Conservation (phyloP, 2,888 invertebrate species). For the Meta bourneti region DNA sequence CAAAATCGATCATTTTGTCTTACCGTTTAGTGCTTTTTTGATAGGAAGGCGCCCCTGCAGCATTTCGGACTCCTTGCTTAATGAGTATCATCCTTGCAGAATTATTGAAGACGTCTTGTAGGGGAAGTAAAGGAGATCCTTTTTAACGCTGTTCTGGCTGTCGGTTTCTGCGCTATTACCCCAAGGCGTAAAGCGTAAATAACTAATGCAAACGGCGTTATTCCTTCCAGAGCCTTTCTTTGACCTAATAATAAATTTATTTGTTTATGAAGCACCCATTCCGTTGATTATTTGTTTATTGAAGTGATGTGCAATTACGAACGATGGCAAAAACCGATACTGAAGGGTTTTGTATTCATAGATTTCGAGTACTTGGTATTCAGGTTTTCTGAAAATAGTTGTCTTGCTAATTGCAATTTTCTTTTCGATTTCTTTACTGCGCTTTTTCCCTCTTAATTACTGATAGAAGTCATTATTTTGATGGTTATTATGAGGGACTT, state of each 20-base stretch:
- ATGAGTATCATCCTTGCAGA: neutral
- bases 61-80: neutral
- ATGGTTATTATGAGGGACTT: neutral
- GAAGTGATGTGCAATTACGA: neutral
- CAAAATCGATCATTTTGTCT: neutral
- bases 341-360: no score
- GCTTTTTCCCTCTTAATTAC: neutral
- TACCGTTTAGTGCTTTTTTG: neutral
- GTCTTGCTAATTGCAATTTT: neutral
- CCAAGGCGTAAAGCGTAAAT: neutral
- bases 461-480: neutral
- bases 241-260: neutral
- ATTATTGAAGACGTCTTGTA: neutral
- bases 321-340: no score
- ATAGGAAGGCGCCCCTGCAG: neutral
- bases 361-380: neutral
- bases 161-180: neutral
- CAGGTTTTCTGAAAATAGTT: neutral
- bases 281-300: neutral
- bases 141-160: neutral
- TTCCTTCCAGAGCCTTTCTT: neutral
- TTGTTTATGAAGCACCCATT: neutral
- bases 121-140: neutral
- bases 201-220: neutral
- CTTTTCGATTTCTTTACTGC: neutral